Percentiles rank a stretch among this genome's conserved stretches.
Evolutionary conservation across 2,113 vertebrate genomes (phyloP).

Genomic region (Taxidea taxus): DNA sequence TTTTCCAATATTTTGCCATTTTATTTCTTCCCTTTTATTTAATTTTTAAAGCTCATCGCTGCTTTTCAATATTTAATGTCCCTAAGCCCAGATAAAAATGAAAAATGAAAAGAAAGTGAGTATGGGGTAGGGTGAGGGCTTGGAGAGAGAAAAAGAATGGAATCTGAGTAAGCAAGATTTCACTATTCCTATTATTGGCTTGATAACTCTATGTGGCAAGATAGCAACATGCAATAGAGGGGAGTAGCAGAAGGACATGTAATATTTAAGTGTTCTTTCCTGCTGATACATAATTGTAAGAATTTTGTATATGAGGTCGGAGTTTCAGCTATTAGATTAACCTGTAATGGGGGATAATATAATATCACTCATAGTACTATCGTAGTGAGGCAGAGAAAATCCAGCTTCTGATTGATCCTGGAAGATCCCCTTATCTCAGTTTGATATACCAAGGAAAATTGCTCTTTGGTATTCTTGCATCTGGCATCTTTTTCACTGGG

Average conservation of each 20-base stretch:
- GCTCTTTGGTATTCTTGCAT: not conserved
- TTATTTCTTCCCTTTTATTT: not conserved
- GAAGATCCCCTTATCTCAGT: not conserved
- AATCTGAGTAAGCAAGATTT: not conserved
- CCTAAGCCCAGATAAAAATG: not conserved
- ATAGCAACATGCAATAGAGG: not conserved
- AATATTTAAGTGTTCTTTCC: not conserved
- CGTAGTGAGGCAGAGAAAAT: not conserved
- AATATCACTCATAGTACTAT: not conserved
- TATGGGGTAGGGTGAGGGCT: not conserved
- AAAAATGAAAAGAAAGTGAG: not conserved
- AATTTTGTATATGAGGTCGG: not conserved
- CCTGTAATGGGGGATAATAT: not conserved
- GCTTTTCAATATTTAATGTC: not conserved
- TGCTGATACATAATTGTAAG: not conserved
- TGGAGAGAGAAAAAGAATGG: not conserved
- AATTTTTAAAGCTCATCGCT: not conserved
- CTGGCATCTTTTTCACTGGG: not conserved
- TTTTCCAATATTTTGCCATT: not conserved
- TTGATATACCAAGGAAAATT: not conserved
- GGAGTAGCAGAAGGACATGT: not conserved
- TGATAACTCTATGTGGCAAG: not conserved
- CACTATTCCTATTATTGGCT: not conserved
- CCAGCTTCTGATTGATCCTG: not conserved
- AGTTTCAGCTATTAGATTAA: not conserved